A percentile compares a stretch with the other conserved stretches of the same genome.
Conservation (phyloP, 1,140 invertebrate species). For the Cylas formicarius region DNA sequence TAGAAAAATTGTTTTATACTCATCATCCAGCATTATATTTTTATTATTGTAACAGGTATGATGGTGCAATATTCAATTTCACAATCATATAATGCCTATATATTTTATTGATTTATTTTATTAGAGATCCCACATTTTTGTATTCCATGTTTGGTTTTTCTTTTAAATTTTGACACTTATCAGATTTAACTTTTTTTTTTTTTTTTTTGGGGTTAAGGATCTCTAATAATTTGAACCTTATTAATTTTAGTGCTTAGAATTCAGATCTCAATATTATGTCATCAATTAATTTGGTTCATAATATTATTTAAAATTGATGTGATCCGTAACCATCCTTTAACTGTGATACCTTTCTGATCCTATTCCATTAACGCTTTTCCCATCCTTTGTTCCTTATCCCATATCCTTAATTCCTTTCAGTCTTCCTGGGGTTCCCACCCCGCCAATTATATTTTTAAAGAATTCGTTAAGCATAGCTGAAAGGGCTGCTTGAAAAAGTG, state of each 20-base stretch:
- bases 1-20: constrained; percentile 20
- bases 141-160: constrained; percentile 20
- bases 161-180: constrained; percentile 16
- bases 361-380: constrained; percentile 6
- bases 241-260: constrained; percentile 30
- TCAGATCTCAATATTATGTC: constrained; percentile 28
- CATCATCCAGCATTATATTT: constrained; percentile 25
- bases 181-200: constrained; percentile 23
- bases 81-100: too few relatives aligned
- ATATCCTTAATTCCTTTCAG: constrained; percentile 11
- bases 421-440: constrained; percentile 20
- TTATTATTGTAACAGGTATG: too few relatives aligned
- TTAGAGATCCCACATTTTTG: constrained; percentile 30
- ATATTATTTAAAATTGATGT: constrained; percentile 23
- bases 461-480: too few relatives aligned
- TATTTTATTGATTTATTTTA: constrained; percentile 21
- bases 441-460: constrained; percentile 24
- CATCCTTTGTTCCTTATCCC: not conserved
- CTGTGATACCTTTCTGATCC: constrained; percentile 32
- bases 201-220: constrained; percentile 27
- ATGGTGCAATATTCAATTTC: constrained; percentile 34
- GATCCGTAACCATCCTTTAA: constrained; percentile 34
- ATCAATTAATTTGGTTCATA: constrained; percentile 20
- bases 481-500: too few relatives aligned
- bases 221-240: constrained; percentile 25